Conservation (phyloP, 2,888 invertebrate species). For the Cyclophora albipunctata region DNA sequence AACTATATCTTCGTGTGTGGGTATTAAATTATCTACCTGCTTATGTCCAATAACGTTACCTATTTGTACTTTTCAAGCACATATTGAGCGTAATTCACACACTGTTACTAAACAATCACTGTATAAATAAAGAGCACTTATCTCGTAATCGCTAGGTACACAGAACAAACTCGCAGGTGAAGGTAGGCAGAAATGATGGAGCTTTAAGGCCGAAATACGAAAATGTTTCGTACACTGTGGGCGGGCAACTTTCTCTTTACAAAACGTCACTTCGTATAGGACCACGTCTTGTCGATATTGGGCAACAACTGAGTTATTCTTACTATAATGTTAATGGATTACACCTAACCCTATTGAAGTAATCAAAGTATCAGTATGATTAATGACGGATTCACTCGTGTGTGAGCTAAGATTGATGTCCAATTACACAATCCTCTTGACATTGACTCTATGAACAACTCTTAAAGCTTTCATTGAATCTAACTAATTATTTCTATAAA, state of each 20-base stretch:
- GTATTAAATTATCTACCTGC: constrained; percentile 14
- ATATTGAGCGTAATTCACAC: constrained; percentile 23
- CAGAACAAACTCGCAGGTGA: constrained; percentile 11
- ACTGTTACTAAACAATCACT: constrained; percentile 17
- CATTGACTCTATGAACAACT: too few species aligned
- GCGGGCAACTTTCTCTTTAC: constrained; percentile 65
- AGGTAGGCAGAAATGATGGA: constrained; percentile 19
- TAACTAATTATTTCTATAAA: too few species aligned
- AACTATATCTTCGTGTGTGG: constrained; percentile 7
- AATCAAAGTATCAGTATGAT: too few species aligned
- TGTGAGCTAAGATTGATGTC: too few species aligned
- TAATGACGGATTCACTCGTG: too few species aligned
- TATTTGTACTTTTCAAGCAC: constrained; percentile 17
- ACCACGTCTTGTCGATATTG: constrained; percentile 10
- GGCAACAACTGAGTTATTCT: neutral
- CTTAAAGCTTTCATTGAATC: too few species aligned
- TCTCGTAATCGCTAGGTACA: constrained; percentile 2
- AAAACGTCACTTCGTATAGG: constrained; percentile 18
- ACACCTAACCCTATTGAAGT: too few species aligned
- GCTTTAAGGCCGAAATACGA: constrained; percentile 21
- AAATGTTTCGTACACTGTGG: constrained; percentile 40
- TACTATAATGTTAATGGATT: too few species aligned
- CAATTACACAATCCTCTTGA: too few species aligned
- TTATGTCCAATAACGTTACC: constrained; percentile 22
- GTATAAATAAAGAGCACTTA: constrained; percentile 12